Evolutionary conservation across 2,888 invertebrate genomes (phyloP).

Genomic region (Pseudococcus jackbeardsleyi): DNA sequence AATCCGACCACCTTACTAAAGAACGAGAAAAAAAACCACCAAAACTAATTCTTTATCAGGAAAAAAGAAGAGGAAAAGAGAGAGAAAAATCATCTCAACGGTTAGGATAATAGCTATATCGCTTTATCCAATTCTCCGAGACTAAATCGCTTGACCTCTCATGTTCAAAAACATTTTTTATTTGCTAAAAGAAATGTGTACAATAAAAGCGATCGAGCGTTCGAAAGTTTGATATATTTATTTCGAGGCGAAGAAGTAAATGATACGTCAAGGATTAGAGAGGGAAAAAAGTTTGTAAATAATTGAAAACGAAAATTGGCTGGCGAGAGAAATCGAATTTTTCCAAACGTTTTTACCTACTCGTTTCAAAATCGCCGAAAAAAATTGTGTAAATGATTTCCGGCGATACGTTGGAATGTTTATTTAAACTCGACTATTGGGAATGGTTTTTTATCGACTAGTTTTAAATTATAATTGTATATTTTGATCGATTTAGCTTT

Average conservation of each 20-base stretch:
- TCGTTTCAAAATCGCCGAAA: not conserved
- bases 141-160: constrained; percentile 47
- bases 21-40: constrained; percentile 7
- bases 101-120: constrained; percentile 29
- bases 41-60: constrained; percentile 22
- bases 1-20: not conserved
- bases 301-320: constrained; percentile 55
- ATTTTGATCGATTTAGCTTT: constrained; percentile 14
- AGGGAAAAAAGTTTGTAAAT: constrained; percentile 42
- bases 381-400: not conserved
- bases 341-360: not conserved
- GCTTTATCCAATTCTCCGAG: constrained; percentile 25
- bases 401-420: not conserved
- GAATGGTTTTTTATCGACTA: not conserved
- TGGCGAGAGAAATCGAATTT: constrained; percentile 33
- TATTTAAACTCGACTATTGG: not conserved
- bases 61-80: not conserved
- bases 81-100: not conserved
- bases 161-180: constrained; percentile 49
- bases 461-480: constrained; percentile 20
- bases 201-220: constrained; percentile 53
- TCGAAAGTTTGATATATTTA: constrained; percentile 55
- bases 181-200: constrained; percentile 47
- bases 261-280: constrained; percentile 54
- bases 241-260: constrained; percentile 43